phyloP scores from a whole-genome alignment of 2,888 invertebrate species.

The Cephus pygmeus region DNA sequence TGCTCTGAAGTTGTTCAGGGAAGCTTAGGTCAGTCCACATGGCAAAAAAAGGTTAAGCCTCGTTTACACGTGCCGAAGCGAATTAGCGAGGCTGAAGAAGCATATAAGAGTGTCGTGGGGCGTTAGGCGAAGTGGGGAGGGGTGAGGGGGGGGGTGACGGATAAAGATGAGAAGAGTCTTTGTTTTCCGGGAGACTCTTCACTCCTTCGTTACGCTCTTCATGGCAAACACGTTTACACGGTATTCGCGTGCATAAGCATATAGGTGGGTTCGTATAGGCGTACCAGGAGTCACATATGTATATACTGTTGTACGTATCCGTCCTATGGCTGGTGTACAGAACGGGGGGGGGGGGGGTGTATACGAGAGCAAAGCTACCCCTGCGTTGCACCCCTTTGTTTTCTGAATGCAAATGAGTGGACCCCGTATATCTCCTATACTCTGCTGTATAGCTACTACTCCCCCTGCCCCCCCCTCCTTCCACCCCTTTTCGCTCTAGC shows the following conservation, averaged over 20 bases:
- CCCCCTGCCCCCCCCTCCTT: slow-evolving; percentile 1
- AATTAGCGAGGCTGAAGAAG: background rate
- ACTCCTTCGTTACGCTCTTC: background rate
- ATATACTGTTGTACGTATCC: background rate
- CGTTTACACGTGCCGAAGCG: background rate
- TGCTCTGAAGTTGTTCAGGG: background rate
- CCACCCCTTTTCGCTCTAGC: slow-evolving; percentile 10
- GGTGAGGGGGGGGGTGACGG: background rate
- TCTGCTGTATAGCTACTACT: background rate
- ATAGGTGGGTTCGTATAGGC: background rate
- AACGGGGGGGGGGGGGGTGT: background rate
- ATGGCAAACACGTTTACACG: background rate
- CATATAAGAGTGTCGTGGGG: background rate
- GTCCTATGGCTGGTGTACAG: background rate
- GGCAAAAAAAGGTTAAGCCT: background rate
- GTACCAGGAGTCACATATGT: background rate
- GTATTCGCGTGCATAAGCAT: slow-evolving; percentile 3
- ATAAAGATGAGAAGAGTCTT: slow-evolving; percentile 1
- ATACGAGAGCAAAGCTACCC: background rate
- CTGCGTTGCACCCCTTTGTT: slow-evolving; percentile 53
- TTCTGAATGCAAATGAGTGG: slow-evolving; percentile 64
- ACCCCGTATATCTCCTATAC: slow-evolving; percentile 20
- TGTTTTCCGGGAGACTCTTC: background rate
- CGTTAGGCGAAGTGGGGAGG: background rate
- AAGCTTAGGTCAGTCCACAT: background rate